Base-by-base conservation (phyloP, 2,888 invertebrate genomes). In the Myathropa florea region DNA sequence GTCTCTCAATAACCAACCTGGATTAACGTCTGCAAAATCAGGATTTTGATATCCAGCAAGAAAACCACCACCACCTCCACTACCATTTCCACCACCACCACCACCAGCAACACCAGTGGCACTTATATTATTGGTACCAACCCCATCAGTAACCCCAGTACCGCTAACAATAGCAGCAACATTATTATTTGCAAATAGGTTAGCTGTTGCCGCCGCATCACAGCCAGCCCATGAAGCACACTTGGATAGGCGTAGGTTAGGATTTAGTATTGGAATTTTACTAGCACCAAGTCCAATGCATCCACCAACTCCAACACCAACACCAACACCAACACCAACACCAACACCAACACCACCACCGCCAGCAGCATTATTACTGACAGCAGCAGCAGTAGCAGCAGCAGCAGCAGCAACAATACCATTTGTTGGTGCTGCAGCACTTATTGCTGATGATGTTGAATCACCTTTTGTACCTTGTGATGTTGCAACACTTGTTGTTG, bases 141-240 rank as follows among this genome's bases (percentile, higher is more conserved):
- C 67, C 21, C 61, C 64, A 36, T 79, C 82, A 39, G 59, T 76
- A 46, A 26, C 63, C 46, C 36, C 57, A 18, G 28, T 59, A 36
- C 76, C 30, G 64, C 67, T 82, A 23, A 39, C 68, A 28, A 33
- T 9, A 24, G 57, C 65, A 36, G 26, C 53, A 90, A 90, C 83
- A 91, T 91, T 71, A 90, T 91, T 71, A 90, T 91, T 83, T 12
- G 77, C 26, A 77, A 77, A 81, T 39, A 85, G 30, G 10, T 91
- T 91, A 71, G 91, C 91, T 26, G 80, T 26, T 18, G 87, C 83
- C 79, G 90, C 79, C 88, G 89, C 75, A 88, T 94, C 94, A 39
- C 94, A 94, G 90, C 94, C 94, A 79, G 95, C 95, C 96, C 96
- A 95, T 36, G 95, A 95, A 91, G 95, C 95, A 92, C 96, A 95